A percentile compares a stretch with the other conserved stretches of the same genome.
These are phyloP conservation scores for Calcarius lapponicus DNA, from an alignment of 2,797 vertebrate genomes.

Conservation along the genomic window DNA sequence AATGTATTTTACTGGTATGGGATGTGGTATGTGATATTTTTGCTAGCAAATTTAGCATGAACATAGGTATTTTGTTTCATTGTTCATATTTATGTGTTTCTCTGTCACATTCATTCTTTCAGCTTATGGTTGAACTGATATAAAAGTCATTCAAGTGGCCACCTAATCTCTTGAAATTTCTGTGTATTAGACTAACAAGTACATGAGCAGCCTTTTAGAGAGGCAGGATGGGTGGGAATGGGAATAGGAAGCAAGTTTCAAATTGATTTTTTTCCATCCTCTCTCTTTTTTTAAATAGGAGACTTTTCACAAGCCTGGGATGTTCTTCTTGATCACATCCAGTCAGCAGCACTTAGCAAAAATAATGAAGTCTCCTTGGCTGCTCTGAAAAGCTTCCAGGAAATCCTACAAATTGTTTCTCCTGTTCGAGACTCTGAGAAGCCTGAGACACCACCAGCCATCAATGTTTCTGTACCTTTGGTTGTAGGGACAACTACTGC, in stretches of 20 bases:
- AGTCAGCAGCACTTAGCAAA: constrained; percentile 97
- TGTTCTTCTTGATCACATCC: constrained; percentile 96
- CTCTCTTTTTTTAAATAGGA: constrained; percentile 74
- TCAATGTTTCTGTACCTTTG: constrained; percentile 89
- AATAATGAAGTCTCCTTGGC: constrained; percentile 98
- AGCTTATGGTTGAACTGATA: background rate
- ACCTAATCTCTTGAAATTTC: background rate
- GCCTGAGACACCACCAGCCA: constrained; percentile 86
- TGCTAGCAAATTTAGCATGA: background rate
- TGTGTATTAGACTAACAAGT: background rate
- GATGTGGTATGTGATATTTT: background rate
- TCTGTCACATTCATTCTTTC: background rate
- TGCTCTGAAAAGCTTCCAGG: constrained; percentile 98
- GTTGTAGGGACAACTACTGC: constrained; percentile 88
- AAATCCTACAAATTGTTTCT: constrained; percentile 96
- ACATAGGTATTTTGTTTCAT: background rate
- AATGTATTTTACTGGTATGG: background rate
- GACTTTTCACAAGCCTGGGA: constrained; percentile 99
- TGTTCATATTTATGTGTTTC: background rate
- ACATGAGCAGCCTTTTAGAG: background rate
- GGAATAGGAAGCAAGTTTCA: background rate
- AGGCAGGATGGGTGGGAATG: background rate
- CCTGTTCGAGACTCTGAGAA: constrained; percentile 90
- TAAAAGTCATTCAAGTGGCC: background rate
- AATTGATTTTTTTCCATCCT: background rate